These are phyloP conservation scores for Neolamprologus tretocephalus DNA, from an alignment of 2,113 vertebrate genomes.

Conservation along the genomic window DNA sequence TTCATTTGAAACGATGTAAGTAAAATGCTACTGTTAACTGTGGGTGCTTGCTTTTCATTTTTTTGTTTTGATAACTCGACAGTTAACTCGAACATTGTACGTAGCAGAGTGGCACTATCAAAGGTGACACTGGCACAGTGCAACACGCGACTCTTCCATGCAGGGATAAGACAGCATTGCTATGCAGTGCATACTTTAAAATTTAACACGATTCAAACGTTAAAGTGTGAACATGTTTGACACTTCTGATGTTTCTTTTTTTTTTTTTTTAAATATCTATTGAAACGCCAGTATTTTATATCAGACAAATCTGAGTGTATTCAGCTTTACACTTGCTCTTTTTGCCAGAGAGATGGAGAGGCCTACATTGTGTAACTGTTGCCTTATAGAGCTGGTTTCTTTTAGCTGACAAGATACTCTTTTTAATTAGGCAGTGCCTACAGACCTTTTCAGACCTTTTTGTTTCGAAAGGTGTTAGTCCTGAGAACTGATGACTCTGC, in stretches of 20 bases:
- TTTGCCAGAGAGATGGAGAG: constrained; percentile 54
- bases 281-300: constrained; percentile 66
- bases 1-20: constrained; percentile 61
- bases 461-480: constrained; percentile 63
- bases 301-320: constrained; percentile 49
- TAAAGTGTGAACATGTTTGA: constrained; percentile 56
- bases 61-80: constrained; percentile 51
- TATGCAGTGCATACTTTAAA: constrained; percentile 63
- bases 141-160: constrained; percentile 53
- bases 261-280: constrained; percentile 23
- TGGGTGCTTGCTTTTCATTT: constrained; percentile 61
- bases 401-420: constrained; percentile 62
- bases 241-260: constrained; percentile 55
- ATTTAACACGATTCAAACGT: constrained; percentile 48
- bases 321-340: constrained; percentile 58
- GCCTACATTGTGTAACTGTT: constrained; percentile 61
- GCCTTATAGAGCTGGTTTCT: constrained; percentile 72
- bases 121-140: constrained; percentile 48
- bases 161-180: constrained; percentile 59
- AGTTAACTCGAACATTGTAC: constrained; percentile 55
- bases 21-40: constrained; percentile 69
- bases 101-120: constrained; percentile 59
- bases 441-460: constrained; percentile 60
- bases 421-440: constrained; percentile 72
- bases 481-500: constrained; percentile 67